phyloP scores from a whole-genome alignment of 2,113 vertebrate genomes.

The Typhlomys cinereus region DNA sequence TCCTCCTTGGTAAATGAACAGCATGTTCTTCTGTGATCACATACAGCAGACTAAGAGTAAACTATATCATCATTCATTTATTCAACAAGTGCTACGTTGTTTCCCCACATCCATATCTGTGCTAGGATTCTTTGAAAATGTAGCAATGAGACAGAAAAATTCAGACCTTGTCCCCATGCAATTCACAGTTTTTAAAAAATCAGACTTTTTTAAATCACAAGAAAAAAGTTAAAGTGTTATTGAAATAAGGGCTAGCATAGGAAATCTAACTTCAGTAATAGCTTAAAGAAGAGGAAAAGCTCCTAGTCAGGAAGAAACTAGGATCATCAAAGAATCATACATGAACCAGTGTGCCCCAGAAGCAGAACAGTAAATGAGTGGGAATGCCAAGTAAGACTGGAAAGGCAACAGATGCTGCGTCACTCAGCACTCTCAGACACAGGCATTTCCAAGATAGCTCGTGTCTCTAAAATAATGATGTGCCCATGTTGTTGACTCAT shows the following conservation, averaged over 20 bases:
- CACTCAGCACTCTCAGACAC: background rate
- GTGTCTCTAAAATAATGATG: background rate
- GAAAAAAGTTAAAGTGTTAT: background rate
- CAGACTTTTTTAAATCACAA: background rate
- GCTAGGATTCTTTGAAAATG: background rate
- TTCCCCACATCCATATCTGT: background rate
- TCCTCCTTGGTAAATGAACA: conserved; percentile 26
- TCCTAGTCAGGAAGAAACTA: background rate
- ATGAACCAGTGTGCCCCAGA: background rate
- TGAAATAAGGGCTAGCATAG: background rate
- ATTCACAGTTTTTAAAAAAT: too few species aligned
- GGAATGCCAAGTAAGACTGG: background rate
- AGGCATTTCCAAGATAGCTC: background rate
- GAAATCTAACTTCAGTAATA: background rate
- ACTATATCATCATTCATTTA: background rate
- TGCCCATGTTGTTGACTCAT: background rate
- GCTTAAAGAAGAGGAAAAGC: background rate
- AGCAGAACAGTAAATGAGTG: background rate
- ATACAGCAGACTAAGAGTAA: background rate
- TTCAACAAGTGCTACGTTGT: background rate
- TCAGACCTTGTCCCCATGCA: background rate
- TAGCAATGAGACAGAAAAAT: background rate
- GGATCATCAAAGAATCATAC: background rate
- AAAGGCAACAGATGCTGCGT: background rate
- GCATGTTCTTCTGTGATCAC: background rate